These are phyloP conservation scores for Muscicapa comitata DNA, from an alignment of 2,797 vertebrate species.

Conservation along the genomic window DNA sequence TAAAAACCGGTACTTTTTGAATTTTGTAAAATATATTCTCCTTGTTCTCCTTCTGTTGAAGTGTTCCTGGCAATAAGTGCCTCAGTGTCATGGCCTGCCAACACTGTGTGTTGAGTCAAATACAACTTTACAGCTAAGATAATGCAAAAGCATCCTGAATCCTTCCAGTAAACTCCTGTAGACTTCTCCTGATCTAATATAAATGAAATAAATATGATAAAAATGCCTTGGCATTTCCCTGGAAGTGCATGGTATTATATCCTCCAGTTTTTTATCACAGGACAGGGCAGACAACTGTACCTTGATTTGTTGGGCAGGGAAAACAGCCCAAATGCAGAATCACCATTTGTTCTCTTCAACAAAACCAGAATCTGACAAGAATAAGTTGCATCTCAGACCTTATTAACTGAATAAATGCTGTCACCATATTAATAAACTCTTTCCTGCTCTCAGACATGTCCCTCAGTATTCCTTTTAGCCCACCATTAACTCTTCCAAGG, in stretches of 20 bases:
- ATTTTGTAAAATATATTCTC: neutral
- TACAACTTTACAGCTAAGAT: neutral
- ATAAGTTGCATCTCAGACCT: neutral
- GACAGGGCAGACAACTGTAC: neutral
- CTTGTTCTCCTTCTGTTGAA: neutral
- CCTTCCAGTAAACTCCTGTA: neutral
- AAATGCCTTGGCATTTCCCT: neutral
- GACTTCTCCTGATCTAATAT: neutral
- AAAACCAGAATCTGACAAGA: neutral
- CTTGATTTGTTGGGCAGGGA: neutral
- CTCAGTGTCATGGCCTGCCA: neutral
- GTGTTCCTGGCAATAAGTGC: neutral
- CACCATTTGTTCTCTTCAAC: neutral
- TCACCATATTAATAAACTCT: neutral
- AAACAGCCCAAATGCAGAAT: neutral
- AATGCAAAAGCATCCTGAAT: neutral
- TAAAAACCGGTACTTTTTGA: neutral
- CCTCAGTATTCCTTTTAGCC: neutral
- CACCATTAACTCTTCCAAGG: neutral
- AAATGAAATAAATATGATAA: neutral
- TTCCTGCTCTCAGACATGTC: neutral
- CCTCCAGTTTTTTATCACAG: neutral
- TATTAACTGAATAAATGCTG: neutral
- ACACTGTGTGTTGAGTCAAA: neutral
- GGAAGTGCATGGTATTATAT: accelerated